Base-by-base conservation (phyloP, 2,888 invertebrate species). In the Lottia gigantea region DNA sequence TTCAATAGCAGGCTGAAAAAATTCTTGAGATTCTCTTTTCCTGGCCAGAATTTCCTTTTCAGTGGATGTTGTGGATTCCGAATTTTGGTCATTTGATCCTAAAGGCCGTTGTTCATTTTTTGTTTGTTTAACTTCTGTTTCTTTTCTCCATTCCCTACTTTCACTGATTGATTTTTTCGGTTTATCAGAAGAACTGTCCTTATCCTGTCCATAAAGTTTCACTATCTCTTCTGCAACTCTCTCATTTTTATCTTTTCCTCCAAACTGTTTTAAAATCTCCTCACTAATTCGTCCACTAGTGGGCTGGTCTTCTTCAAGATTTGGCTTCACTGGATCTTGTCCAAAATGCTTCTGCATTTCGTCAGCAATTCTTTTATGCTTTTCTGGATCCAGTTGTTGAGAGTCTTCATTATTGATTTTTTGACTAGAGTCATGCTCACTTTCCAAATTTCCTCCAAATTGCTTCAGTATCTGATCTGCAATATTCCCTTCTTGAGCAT, bases 201-300 rank as follows among this genome's bases (percentile, higher is more conserved):
- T 25, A 70, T 71, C 25, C 63, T 71, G 63, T 70, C 72, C 46
- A 71, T 70, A 23, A 71, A 68, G 25, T 46, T 66, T 46, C 64
- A 62, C n/a, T 74, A 73, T 63, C 74, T 61, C 46, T 71, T 66
- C 16, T 74, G 74, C 19, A 74, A 73, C 16, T 46, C 55, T 62
- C 26, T 26, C 25, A 70, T 64, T 67, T 64, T 72, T 62, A 15
- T 66, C 49, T 62, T 64, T 46, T 66, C 61, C 25, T 74, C 71
- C 49, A 70, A 70, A 40, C 62, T 46, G 23, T 66, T 49, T 64
- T 65, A 61, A 15, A 46, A 45, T 19, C 67, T 65, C 64, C 55
- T 46, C 64, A 75, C 74, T 14, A 49, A 23, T 66, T 67, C 63
- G 23, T 63, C 25, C 64, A 74, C 73, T 14, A 46, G 15, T 66